Conservation (phyloP, 2,888 invertebrate species). For the Anoncus sp. region DNA sequence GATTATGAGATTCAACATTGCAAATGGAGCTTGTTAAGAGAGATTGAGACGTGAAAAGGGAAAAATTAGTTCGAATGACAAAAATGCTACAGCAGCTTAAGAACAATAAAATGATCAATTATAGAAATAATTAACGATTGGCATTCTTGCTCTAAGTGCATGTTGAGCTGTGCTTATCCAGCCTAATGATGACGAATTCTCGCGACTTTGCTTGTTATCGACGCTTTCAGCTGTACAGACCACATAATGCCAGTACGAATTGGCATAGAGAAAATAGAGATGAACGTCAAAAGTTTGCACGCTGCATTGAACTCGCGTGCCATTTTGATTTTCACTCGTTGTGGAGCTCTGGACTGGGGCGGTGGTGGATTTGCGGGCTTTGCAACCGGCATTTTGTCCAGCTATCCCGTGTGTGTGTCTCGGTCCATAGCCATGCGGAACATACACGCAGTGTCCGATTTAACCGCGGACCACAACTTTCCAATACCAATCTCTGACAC, state of each 20-base stretch:
- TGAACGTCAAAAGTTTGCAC: slow-evolving; percentile 4
- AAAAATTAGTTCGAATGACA: too few species aligned
- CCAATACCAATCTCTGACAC: slow-evolving; percentile 54
- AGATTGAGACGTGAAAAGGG: too few species aligned
- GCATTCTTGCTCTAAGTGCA: too few species aligned
- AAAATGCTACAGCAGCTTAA: too few species aligned
- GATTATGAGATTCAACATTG: too few species aligned
- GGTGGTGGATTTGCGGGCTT: slow-evolving; percentile 48
- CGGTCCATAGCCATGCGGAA: slow-evolving; percentile 6
- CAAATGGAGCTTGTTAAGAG: too few species aligned
- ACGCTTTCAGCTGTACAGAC: not conserved
- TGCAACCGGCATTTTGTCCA: slow-evolving; percentile 38
- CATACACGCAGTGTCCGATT: slow-evolving; percentile 38
- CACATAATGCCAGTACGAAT: not conserved
- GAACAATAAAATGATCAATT: too few species aligned
- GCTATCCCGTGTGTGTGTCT: slow-evolving; percentile 11
- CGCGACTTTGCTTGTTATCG: not conserved
- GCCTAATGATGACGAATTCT: too few species aligned
- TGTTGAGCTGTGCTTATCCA: too few species aligned
- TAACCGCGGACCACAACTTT: slow-evolving; percentile 60
- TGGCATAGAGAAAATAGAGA: not conserved
- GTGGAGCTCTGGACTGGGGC: not conserved
- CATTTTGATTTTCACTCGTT: slow-evolving; percentile 43
- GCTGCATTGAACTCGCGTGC: slow-evolving; percentile 36
- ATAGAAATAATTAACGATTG: too few species aligned